Base-by-base conservation (phyloP, 2,797 vertebrate genomes). In the Corythornis leucogaster region DNA sequence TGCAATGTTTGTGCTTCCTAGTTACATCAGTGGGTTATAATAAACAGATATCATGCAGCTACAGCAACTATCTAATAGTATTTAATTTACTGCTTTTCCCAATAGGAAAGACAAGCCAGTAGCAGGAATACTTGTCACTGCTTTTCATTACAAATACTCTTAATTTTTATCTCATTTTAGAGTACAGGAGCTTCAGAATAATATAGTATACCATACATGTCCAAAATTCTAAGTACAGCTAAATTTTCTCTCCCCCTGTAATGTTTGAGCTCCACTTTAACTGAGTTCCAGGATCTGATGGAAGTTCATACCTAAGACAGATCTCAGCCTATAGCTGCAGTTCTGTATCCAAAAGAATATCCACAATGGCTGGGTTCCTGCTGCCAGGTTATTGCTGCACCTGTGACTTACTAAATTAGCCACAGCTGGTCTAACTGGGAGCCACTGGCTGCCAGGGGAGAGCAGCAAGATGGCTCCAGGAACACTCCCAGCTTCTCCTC, bases 1-100 rank as follows among this genome's bases (percentile, higher is more conserved):
- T 87, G 85, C 91, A 95, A 93, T 93, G 83, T 95, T 96, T 96
- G 92, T 92, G 90, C 78, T 91, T 95, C 69, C 63, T 87, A 90
- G 91, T 96, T 95, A 96, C 15, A 94, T 87, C 82, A 93, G 7
- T 86, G 85, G 67, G 83, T 89, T 95, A 90, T 96, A 94, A 95
- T 91, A 96, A 96, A 93, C 48, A 94, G 91, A 33, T 76, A 95
- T 18, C 88, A 75, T 71, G 69, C 70, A 90, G 80, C 79, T 82
- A 92, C n/a, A 87, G 84, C 68, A 92, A 87, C 67, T 90, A 31
- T 80, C 79, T 85, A 80, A 79, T 94, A 87, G 73, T 94, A 94
- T 91, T 95, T 97, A 79, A 92, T 40, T 46, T 26, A 48, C 66
- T 87, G 38, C 61, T 93, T 92, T 88, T 94, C 68, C 89, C 62